Evolutionary conservation across 2,797 vertebrate species (phyloP).

Genomic region (Gymnocypris eckloni): DNA sequence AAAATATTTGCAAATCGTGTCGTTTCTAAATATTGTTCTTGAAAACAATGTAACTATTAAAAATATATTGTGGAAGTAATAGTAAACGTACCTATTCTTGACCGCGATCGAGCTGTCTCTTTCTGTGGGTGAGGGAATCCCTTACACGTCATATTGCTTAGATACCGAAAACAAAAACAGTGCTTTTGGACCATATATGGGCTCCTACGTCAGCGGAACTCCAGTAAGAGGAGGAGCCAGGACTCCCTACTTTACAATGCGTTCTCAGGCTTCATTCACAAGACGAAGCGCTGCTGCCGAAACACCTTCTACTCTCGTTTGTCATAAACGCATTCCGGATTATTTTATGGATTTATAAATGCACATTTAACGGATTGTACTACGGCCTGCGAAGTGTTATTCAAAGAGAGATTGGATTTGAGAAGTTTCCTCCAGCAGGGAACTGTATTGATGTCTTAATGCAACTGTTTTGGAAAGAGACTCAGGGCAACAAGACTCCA

Average conservation of each 20-base stretch:
- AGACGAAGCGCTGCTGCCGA: constrained; percentile 75
- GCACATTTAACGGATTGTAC: constrained; percentile 62
- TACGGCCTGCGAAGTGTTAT: constrained; percentile 47
- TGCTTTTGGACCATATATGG: constrained; percentile 89
- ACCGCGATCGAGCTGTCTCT: constrained; percentile 77
- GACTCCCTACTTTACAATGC: constrained; percentile 68
- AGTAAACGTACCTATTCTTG: constrained; percentile 84
- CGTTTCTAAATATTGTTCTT: constrained; percentile 66
- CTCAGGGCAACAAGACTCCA: constrained; percentile 72
- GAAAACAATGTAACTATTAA: constrained; percentile 76
- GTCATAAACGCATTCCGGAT: constrained; percentile 61
- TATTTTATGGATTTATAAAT: constrained; percentile 76
- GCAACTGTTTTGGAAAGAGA: constrained; percentile 86
- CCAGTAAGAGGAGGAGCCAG: constrained; percentile 79
- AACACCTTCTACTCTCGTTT: constrained; percentile 59
- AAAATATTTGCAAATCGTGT: constrained; percentile 63
- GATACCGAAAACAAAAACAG: constrained; percentile 97
- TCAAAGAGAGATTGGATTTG: constrained; percentile 50
- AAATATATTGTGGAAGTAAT: constrained; percentile 78
- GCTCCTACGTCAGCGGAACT: constrained; percentile 98
- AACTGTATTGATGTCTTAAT: constrained; percentile 82
- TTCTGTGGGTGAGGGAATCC: constrained; percentile 93
- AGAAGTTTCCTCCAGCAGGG: constrained; percentile 66
- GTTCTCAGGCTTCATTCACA: constrained; percentile 90
- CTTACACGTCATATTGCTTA: constrained; percentile 96